Conservation (phyloP, 2,797 vertebrate genomes). For the Acomys russatus region DNA sequence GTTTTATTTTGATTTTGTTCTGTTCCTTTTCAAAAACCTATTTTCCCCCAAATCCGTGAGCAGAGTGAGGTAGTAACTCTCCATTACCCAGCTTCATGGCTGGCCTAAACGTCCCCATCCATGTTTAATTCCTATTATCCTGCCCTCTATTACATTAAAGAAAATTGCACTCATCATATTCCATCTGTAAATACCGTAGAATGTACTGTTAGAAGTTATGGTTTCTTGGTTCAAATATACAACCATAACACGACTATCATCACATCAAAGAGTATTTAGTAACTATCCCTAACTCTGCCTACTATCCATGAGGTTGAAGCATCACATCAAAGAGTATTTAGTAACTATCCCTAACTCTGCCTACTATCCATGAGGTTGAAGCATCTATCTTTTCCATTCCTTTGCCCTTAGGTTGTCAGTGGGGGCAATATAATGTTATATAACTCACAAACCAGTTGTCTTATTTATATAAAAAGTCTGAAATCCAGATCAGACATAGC, state of each 20-base stretch:
- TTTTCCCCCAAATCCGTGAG: background rate
- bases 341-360: conserved; percentile 16
- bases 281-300: conserved; percentile 22
- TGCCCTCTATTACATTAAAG: background rate
- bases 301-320: background rate
- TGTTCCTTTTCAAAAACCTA: background rate
- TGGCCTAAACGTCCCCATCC: background rate
- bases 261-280: conserved; percentile 16
- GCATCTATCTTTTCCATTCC: background rate
- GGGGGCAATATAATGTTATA: background rate
- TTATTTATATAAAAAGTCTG: conserved; percentile 46
- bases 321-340: conserved; percentile 31
- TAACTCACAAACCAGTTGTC: conserved; percentile 11
- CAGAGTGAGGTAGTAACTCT: background rate
- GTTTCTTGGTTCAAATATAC: conserved; percentile 48
- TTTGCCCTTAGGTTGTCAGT: background rate
- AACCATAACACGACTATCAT: background rate
- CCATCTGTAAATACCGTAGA: background rate
- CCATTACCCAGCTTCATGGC: background rate
- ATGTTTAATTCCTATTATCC: background rate
- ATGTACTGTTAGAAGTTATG: background rate
- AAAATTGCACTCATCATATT: background rate
- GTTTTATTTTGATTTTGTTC: no score
- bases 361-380: conserved; percentile 3
- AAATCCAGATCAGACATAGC: background rate